Percentiles rank a stretch among this genome's conserved stretches.
phyloP scores from a whole-genome alignment of 2,113 vertebrate genomes.

The Marmota flaviventris region DNA sequence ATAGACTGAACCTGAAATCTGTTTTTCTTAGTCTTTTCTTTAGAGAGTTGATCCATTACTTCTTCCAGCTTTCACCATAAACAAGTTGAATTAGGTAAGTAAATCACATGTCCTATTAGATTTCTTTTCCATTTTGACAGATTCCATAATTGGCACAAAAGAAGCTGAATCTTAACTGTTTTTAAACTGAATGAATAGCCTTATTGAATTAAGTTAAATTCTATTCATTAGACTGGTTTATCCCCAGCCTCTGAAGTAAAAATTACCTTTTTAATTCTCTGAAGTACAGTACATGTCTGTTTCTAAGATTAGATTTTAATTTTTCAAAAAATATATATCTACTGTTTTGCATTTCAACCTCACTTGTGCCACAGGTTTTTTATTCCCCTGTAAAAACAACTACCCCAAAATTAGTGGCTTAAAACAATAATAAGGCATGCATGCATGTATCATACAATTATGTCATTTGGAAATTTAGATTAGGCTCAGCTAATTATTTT shows the following conservation, averaged over 20 bases:
- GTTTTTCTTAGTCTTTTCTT: not conserved
- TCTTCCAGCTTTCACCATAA: not conserved
- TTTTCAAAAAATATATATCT: not conserved
- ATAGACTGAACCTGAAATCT: not conserved
- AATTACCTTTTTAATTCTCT: not conserved
- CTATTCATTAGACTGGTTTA: not conserved
- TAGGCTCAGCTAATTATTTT: not conserved
- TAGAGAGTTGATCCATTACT: not conserved
- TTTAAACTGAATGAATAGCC: not conserved
- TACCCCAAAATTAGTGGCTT: not conserved
- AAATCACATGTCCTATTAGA: not conserved
- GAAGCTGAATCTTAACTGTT: not conserved
- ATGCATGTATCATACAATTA: not conserved
- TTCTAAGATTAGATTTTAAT: not conserved
- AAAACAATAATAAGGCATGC: not conserved
- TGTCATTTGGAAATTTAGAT: not conserved
- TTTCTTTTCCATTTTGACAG: not conserved
- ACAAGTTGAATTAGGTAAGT: not conserved
- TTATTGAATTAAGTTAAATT: not conserved
- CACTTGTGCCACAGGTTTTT: not conserved
- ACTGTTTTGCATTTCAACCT: not conserved
- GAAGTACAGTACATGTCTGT: not conserved
- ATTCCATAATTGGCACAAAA: not conserved
- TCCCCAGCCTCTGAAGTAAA: not conserved
- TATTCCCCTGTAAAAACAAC: not conserved